Evolutionary conservation across 2,113 vertebrate species (phyloP).

Genomic region (Stercorarius parasiticus): DNA sequence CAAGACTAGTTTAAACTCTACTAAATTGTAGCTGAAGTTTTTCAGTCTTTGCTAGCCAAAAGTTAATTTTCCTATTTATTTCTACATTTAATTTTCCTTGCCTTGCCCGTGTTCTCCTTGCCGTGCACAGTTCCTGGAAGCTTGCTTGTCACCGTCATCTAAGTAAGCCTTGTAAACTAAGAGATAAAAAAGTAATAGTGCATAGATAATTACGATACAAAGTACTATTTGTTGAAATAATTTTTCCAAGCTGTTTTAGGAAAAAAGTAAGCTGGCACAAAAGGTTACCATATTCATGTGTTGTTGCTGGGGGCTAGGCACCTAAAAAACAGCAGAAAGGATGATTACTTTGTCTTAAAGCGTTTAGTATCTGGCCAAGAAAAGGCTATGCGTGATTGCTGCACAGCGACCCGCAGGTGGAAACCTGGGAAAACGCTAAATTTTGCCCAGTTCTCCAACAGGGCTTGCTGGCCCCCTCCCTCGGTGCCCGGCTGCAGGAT

Average conservation of each 20-base stretch:
- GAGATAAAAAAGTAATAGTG: neutral
- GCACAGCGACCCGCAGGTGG: rapidly evolving
- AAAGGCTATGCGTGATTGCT: neutral
- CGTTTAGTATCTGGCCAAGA: neutral
- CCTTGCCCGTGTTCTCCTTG: neutral
- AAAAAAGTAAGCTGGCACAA: neutral
- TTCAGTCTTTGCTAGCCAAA: neutral
- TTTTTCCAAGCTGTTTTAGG: neutral
- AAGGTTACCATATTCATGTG: neutral
- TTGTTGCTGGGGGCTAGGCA: neutral
- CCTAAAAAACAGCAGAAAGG: neutral
- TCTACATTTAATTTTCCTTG: neutral
- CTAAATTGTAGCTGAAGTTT: neutral
- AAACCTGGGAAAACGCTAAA: neutral
- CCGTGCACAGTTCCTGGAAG: neutral
- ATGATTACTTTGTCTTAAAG: neutral
- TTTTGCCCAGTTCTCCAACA: neutral
- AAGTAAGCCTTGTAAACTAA: neutral
- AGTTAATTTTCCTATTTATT: neutral
- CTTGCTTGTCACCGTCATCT: neutral
- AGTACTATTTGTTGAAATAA: neutral
- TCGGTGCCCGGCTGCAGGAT: rapidly evolving
- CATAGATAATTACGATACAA: neutral
- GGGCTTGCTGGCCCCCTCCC: neutral
- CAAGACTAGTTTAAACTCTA: neutral